Base-by-base conservation (phyloP, 2,888 invertebrate species). In the Chalcosyrphus nemorum region DNA sequence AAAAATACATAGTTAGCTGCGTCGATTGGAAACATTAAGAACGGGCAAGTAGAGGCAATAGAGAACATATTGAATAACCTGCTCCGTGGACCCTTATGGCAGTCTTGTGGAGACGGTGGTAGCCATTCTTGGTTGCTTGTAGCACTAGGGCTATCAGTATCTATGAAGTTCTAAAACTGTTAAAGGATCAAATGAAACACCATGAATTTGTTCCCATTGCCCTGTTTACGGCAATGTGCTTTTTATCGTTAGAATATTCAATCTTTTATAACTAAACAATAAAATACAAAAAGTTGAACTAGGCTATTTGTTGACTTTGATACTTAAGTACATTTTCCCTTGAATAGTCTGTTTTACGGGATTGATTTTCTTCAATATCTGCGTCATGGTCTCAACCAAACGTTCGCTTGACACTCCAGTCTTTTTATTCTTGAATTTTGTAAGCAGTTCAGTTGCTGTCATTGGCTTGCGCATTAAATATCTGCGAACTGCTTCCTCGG, bases 381-480 rank as follows among this genome's bases (percentile, higher is more conserved):
- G 97, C 5, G 98, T 98, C 95, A 99, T 97, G 38, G 96, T 96
- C 89, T 96, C 96, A 0, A 98, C 98, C 75, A 99, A 93, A 74
- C 98, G 96, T 86, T 98, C 97, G 86, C 96, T 97, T 71, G 95
- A 95, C 59, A 98, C 94, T 3, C 97, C 97, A 7, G 97, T 96
- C 89, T 97, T 97, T 92, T 98, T 98, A 41, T 96, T 96, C 90
- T 97, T 98, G 92, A 99, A 98, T 92, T 99, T 99, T 86, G 97
- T 97, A 47, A 99, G 92, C 32, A 99, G 93, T 89, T 99, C 99
- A 0, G 97, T 99, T 0, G 99, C 97, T 0, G 99, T 99, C 96
- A 99, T 98, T 0, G 99, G 99, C 89, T 99, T 99, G 7, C 99
- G 94, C 91, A 97, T 96, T 32, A 99, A 92, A 92, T 99, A 99